A percentile compares a stretch with the other conserved stretches of the same genome.
Conservation (phyloP, 2,888 invertebrate species). For the Cistogaster globosa region DNA sequence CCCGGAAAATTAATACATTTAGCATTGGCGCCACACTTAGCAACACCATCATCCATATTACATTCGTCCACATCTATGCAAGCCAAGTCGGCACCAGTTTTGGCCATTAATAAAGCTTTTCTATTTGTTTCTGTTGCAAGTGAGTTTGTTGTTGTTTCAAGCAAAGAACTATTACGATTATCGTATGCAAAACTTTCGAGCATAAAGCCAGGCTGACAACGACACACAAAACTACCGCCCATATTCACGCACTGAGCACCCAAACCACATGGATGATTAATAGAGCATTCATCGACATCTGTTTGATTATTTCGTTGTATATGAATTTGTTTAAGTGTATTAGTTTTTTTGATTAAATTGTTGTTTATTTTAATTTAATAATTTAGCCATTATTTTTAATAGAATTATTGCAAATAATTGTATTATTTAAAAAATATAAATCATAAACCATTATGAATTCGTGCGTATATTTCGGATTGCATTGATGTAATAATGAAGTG, state of each 20-base stretch:
- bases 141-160: conserved; percentile 48
- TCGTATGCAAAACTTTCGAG: conserved; percentile 81
- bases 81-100: conserved; percentile 83
- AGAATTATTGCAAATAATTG: conserved; percentile 51
- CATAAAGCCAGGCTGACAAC: conserved; percentile 88
- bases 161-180: conserved; percentile 68
- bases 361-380: conserved; percentile 15
- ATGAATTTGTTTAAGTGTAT: conserved; percentile 14
- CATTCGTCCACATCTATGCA: conserved; percentile 91
- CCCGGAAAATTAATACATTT: conserved; percentile 92
- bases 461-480: conserved; percentile 61
- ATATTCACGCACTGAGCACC: conserved; percentile 90
- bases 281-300: conserved; percentile 89
- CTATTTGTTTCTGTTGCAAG: conserved; percentile 43
- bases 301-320: not conserved
- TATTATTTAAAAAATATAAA: conserved; percentile 7
- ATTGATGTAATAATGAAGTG: conserved; percentile 57
- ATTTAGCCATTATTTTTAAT: conserved; percentile 57
- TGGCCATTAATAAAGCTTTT: conserved; percentile 73
- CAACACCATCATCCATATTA: conserved; percentile 86
- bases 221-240: conserved; percentile 90
- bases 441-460: conserved; percentile 56
- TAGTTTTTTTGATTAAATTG: conserved; percentile 51
- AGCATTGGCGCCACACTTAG: conserved; percentile 90
- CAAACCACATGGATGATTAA: conserved; percentile 87